Evolutionary conservation across 2,797 vertebrate genomes (phyloP), one percentile per base, ranked within the genome.

Genomic region (Orestias chungarensis): DNA sequence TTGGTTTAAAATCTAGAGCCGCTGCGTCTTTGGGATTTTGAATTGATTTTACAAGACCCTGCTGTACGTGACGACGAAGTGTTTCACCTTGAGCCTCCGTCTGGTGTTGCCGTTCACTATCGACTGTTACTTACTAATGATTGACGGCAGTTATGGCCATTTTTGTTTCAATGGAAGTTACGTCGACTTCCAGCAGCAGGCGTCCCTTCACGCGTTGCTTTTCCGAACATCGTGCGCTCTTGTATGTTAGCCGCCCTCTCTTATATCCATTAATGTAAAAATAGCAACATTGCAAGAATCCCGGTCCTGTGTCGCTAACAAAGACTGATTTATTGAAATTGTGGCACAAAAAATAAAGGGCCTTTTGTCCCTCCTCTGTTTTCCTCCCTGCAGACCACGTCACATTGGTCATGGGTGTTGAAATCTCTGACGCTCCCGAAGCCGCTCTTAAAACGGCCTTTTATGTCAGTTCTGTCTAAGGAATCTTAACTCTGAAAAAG

Each of bases 231-330:
- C 86, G 82, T 71, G 81, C 81, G 83, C 87, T 89, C 73, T 80
- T 88, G 82, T 75, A 75, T 73, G 81, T 91, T 86, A 82, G 79
- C 83, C 78, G 73, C 86, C 83, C 76, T 89, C 70, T 82, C 64
- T 84, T 72, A 69, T 71, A 82, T 86, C 85, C 73, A 87, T 77
- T 78, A 92, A 94, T 93, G 74, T 96, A 97, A 97, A 97, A 97
- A 97, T 97, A 98, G 96, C 95, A 92, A 86, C 91, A 94, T 93
- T 95, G 92, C 95, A 96, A 96, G 96, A 97, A 97, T 96, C 93
- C 90, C 93, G 96, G 95, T 95, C 94, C 97, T 96, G 95, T 95
- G 94, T 93, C 74, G 86, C 94, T 94, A 96, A 98, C 97, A 99
- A 98, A 97, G 97, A 88, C 91, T 84, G 95, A 95, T 95, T 97